Evolutionary conservation across 2,888 invertebrate genomes (phyloP).

Genomic region (Lithophane ornitopus): DNA sequence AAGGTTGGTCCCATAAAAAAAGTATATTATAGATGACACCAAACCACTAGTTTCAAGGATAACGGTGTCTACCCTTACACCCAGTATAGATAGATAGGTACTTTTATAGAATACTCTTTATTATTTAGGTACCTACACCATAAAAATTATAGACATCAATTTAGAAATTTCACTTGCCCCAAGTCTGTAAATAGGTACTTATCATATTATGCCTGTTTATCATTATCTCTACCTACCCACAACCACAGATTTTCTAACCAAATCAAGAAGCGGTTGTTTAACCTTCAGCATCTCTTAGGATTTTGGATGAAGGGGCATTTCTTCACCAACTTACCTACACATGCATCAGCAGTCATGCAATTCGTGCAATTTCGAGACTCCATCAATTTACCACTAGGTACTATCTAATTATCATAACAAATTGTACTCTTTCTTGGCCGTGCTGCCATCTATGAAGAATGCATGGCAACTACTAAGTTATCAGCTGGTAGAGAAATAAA

Average conservation of each 20-base stretch:
- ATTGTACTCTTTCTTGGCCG: neutral
- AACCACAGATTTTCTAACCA: too few relatives aligned
- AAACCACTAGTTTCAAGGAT: too few relatives aligned
- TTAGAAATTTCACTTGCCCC: too few relatives aligned
- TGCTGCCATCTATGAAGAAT: constrained; percentile 62
- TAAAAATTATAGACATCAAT: too few relatives aligned
- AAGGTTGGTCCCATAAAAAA: too few relatives aligned
- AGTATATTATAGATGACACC: too few relatives aligned
- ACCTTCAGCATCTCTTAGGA: neutral
- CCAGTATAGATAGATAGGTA: too few relatives aligned
- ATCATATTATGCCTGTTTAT: neutral
- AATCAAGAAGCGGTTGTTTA: too few relatives aligned
- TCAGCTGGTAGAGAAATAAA: constrained; percentile 16
- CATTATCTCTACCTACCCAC: neutral
- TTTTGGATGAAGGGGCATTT: neutral
- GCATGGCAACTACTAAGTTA: constrained; percentile 33
- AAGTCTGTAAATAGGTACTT: too few relatives aligned
- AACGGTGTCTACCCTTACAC: too few relatives aligned
- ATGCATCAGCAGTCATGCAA: neutral
- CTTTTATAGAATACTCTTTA: too few relatives aligned
- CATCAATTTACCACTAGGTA: neutral
- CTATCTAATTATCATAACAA: neutral
- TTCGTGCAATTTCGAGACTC: neutral
- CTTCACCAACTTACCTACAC: neutral
- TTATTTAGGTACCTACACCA: too few relatives aligned